phyloP scores from a whole-genome alignment of 2,797 vertebrate species.

The Malacoraja senta region DNA sequence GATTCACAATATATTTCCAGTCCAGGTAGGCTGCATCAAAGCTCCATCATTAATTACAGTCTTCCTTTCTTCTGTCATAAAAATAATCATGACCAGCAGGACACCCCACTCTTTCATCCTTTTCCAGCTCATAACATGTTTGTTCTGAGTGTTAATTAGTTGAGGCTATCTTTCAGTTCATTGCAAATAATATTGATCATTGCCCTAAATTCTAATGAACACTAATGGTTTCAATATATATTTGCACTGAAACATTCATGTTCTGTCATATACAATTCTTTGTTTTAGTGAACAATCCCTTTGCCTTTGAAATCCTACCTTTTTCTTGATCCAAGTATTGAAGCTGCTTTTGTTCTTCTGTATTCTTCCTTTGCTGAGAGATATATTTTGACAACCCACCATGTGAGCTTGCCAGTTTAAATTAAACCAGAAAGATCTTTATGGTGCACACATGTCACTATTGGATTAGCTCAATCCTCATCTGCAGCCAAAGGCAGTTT shows the following conservation, averaged over 20 bases:
- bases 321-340: background rate
- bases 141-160: background rate
- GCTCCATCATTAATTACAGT: background rate
- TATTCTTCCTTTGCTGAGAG: background rate
- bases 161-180: background rate
- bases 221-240: background rate
- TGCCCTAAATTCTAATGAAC: background rate
- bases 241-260: background rate
- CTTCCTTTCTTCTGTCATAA: background rate
- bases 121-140: background rate
- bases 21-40: background rate
- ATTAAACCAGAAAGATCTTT: background rate
- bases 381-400: background rate
- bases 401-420: background rate
- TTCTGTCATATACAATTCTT: background rate
- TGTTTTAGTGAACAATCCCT: background rate
- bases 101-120: background rate
- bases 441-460: background rate
- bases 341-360: background rate
- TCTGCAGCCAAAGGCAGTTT: background rate
- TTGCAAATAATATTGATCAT: background rate
- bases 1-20: background rate
- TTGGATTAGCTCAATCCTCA: background rate
- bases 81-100: background rate
- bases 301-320: background rate